Evolutionary conservation across 2,888 invertebrate genomes (phyloP), one percentile per base, ranked within the genome.

Genomic region (Itoplectis maculator): DNA sequence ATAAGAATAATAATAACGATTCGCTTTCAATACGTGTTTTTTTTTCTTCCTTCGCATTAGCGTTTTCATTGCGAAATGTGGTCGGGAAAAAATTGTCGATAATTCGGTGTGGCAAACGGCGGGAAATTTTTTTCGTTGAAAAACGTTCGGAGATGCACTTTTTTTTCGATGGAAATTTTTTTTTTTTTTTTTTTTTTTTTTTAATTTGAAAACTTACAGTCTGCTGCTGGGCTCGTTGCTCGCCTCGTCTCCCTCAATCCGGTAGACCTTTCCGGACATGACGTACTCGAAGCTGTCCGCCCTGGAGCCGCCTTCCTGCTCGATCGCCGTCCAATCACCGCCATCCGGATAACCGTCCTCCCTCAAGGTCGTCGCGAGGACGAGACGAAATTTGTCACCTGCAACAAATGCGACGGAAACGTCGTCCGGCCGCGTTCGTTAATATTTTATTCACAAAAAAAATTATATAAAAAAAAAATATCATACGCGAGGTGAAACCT

Each of bases 231-330:
- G 96, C 91, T 98, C 97, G 91, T 96, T 96, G 11, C 96, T 96
- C 18, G 95, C 96, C 89, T 99, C 99, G 89, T 99, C 99, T 20
- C 99, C 99, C 93, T 99, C 99, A 92, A 99, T 98, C 88, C 98
- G 95, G 93, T 98, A 99, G 86, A 99, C 97, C 93, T 98, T 98
- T 18, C 99, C 99, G 87, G 97, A 98, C 99, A 99, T 99, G 66
- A 99, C 99, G 94, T 99, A 99, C 93, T 99, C 99, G 91, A 99
- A 99, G 90, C 98, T 98, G 92, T 99, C 99, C 0, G 99, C 98
- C 68, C 98, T 95, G 15, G 98, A 97, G 13, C 92, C 91, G 66
- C 97, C 96, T 88, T 97, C 97, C n/a, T 95, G 96, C 86, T 97
- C 97, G 87, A 96, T 92, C 0, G 98, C 97, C 92, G 98, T 98